Evolutionary conservation across 2,888 invertebrate genomes (phyloP), one percentile per base, ranked within the genome.

Genomic region (Callinectes sapidus): DNA sequence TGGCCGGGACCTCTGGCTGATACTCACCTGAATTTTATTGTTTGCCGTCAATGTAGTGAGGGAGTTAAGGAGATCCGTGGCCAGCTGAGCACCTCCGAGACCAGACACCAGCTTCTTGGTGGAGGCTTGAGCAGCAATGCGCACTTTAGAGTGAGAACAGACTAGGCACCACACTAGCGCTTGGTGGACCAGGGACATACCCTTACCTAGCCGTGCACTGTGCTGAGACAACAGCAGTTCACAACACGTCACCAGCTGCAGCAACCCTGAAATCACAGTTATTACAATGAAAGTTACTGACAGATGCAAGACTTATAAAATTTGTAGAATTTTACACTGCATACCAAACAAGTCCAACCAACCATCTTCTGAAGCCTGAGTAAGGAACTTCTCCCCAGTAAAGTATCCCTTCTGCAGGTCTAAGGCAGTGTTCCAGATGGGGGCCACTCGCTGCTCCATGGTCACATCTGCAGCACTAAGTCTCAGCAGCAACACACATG

Each of bases 351-450:
- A 71, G 28, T 28, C n/a, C 71, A 54, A 95, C 95, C 95, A 95
- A 96, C 97, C 96, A 95, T 98, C 98, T 95, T 97, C 97, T 23
- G 97, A 96, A 85, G 97, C 97, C 16, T 97, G 96, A 23, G 97
- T 95, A 81, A 99, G 96, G 95, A 97, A 97, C 95, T 98, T 97
- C 95, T 98, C 98, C 90, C 98, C 97, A 87, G 98, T 96, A 95
- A 98, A 97, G 92, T 97, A 96, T 95, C 97, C 97, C 95, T 97
- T 98, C 92, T 98, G 97, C 95, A 97, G 96, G 95, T 98, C 98
- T 81, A 97, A 95, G n/a, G 98, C 96, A 88, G 97, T 96, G 77
- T 96, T 97, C 98, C 98, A 98, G 95, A 97, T 96, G 77, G 96
- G 96, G 66, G 96, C 96, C 89, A 97, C 96, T 94, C 96, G 96